These are phyloP conservation scores for Lasioglossum figueresi DNA, from an alignment of 2,888 invertebrate genomes.

Conservation along the genomic window DNA sequence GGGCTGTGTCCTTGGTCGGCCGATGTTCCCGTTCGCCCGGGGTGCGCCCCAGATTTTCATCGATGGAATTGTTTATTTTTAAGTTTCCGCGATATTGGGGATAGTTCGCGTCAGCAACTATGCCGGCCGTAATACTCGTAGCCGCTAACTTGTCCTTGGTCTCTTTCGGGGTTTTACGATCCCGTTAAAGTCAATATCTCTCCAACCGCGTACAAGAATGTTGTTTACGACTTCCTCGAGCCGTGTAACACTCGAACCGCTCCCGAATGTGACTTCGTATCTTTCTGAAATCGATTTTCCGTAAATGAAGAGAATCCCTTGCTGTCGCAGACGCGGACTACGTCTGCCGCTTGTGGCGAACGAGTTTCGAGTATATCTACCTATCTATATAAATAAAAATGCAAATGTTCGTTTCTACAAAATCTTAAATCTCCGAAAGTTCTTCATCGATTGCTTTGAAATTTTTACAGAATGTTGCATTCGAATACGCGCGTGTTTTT, in stretches of 20 bases:
- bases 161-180: slow-evolving; percentile 14
- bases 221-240: not conserved
- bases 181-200: not conserved
- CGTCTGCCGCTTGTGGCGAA: not conserved
- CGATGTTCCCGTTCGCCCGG: slow-evolving; percentile 55
- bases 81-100: slow-evolving; percentile 55
- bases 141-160: not conserved
- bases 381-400: too few species aligned
- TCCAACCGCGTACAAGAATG: not conserved
- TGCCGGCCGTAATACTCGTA: slow-evolving; percentile 14
- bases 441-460: too few species aligned
- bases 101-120: slow-evolving; percentile 50
- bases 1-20: slow-evolving; percentile 61
- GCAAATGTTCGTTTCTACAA: too few species aligned
- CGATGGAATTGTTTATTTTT: slow-evolving; percentile 68
- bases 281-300: not conserved
- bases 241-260: not conserved
- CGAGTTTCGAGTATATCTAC: not conserved
- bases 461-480: too few species aligned
- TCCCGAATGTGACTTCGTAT: not conserved
- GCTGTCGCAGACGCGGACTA: not conserved
- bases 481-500: too few species aligned
- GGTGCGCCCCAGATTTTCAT: slow-evolving; percentile 67
- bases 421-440: too few species aligned
- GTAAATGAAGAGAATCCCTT: not conserved